Base-by-base conservation (phyloP, 1,140 invertebrate species). In the Octopus sinensis region DNA sequence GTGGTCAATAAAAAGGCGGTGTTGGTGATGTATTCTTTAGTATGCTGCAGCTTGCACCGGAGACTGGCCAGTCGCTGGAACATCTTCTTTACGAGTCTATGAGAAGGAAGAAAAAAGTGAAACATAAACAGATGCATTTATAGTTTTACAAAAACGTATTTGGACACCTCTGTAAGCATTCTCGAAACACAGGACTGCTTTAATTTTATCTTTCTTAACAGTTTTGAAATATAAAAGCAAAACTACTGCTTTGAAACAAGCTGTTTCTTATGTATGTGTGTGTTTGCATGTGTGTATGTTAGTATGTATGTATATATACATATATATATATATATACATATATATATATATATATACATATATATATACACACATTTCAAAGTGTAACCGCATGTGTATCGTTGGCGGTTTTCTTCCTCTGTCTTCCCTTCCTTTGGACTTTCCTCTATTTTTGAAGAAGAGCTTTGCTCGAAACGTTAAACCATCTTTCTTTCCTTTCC, bases 241-340 rank as follows among this genome's bases (percentile, higher is more conserved):
- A 23, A 23, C 23, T 23, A 23, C 23, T 23, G 23, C 23, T 23
- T 23, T 23, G 23, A 23, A 23, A 23, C 23, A 23, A 23, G 23
- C 23, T 23, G 0, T 23, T 23, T 23, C 17, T 9, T 62, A 62
- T 62, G 17, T 62, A 62, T 62, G 17, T 80, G 43, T 80, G 51
- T 80, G 62, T 80, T 53, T 80, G 62, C 51, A 75, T 80, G 62
- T 73, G 71, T 80, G 30, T 80, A 51, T 80, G 62, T 62, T 7
- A 9, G 17, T 62, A 62, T 62, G 17, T 80, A 80, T 80, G 13
- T 80, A 73, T 80, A 23, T 80, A 80, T 80, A 23, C 52, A 80
- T 80, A 9, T 80, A 80, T 80, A 23, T 75, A 75, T 80, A 23
- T 76, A 76, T 75, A n/a, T n/a, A n/a, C n/a, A n/a, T 80, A 73